Base-by-base conservation (phyloP, 2,888 invertebrate species). In the Neoitamus cyanurus region DNA sequence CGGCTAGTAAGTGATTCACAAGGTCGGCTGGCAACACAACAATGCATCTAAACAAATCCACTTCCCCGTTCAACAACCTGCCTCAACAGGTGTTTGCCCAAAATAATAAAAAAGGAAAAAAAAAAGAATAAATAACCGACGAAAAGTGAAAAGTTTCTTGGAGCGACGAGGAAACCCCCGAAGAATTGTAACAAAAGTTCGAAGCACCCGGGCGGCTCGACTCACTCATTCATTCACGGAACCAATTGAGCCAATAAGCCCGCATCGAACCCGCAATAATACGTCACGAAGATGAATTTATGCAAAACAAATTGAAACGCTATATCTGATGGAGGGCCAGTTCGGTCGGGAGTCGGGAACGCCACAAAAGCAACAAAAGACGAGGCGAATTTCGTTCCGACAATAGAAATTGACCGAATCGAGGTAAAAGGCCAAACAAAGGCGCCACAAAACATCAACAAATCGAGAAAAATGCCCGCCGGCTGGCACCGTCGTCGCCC, bases 341-440 rank as follows among this genome's bases (percentile, higher is more conserved):
- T n/a, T n/a, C n/a, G 78, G 28, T 15, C 13, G n/a, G 42, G 42
- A 42, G 15, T 15, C 42, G 78, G 78, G 48, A 78, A n/a, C n/a
- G n/a, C 78, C 46, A 78, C 78, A 78, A 48, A 15, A 30, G 69
- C 48, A 82, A 69, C 82, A 82, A 82, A 82, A 82, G 82, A 82
- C 82, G 82, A 69, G 69, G 82, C 68, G 42, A 82, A 82, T 69
- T 82, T 82, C 20, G 20, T 25, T 37, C 25, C 37, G 20, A 82
- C 82, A 82, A 82, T 82, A 69, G 82, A 82, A 82, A 82, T 82
- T 82, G 82, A 82, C 82, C 82, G 82, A 82, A 82, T 82, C 82
- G 69, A 82, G 82, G 68, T 82, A 82, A 69, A 82, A 69, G 69
- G 82, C 82, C 82, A 82, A 82, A 82, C 82, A 82, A 82, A 69